Base-by-base conservation (phyloP, 1,140 invertebrate genomes). In the Halyomorpha halys region DNA sequence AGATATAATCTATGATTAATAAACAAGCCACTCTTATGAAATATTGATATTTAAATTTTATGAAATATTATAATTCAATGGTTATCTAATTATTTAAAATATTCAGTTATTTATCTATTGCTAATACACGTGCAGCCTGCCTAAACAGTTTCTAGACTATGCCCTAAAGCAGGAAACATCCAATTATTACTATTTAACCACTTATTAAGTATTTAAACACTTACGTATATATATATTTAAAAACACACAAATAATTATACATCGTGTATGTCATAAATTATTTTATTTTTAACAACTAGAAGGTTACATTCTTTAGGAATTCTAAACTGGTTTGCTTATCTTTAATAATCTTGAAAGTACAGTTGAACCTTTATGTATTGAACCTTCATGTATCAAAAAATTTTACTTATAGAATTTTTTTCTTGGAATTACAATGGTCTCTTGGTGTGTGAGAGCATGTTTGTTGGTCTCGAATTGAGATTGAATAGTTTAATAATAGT, bases 71-170 rank as follows among this genome's bases (percentile, higher is more conserved):
- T 39, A 39, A 39, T 39, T 30, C 8, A 39, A 39, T 11, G 34
- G 34, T 39, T 39, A 39, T 39, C 34, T 39, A 39, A 6, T 39
- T 39, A 39, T 39, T 39, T 39, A 39, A 39, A 39, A 39, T 39
- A 39, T 39, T 39, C 4, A 39, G 11, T 39, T 39, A 39, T 39
- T 39, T 39, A 11, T 39, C 74, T 76, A 76, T 76, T 76, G 74
- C 74, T 76, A 76, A 73, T 76, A 76, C 74, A 76, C 74, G 74
- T 73, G 69, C 72, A 70, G 65, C 70, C 69, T 71, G 70, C 68
- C 70, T 71, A 72, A 70, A 65, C 64, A 69, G 67, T 66, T 60
- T 66, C 69, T 68, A 66, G 64, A 60, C 59, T 39, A 60, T 44
- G 8, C 54, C n/a, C n/a, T 59, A 59, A 59, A 27, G 16, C 27